Evolutionary conservation across 1,140 invertebrate species (phyloP), one percentile per base, ranked within the genome.

Genomic region (Philotrypesis tridentata): DNA sequence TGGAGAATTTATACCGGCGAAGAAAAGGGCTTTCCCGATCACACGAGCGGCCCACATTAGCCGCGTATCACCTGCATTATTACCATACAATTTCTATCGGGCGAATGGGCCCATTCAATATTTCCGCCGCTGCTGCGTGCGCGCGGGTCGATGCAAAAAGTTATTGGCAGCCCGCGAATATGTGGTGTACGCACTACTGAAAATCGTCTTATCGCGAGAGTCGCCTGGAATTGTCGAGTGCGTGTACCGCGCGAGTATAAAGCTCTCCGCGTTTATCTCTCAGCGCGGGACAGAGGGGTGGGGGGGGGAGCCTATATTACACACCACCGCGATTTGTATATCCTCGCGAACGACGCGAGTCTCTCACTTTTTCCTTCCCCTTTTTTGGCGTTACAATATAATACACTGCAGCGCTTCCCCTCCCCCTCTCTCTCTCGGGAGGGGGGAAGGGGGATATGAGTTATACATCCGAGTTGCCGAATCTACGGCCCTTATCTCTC

Each of bases 371-470:
- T 70, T 78, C 65, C 70, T 17, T 6, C 76, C 3, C 60, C 40
- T 25, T 29, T 8, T n/a, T 29, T 0, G 43, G 77, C 71, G 71
- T 76, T 61, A 61, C 71, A 61, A 61, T 67, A 43, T 27, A 31
- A 14, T n/a, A n/a, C 4, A 0, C 12, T 25, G n/a, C n/a, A n/a
- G n/a, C n/a, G n/a, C n/a, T n/a, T n/a, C n/a, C n/a, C n/a, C n/a
- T n/a, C n/a, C 14, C 37, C 63, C 12, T 14, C 4, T 12, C 17
- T 5, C 2, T 29, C 21, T 4, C n/a, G 71, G n/a, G n/a, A n/a
- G n/a, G n/a, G n/a, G n/a, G n/a, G n/a, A n/a, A 27, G 2, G 77
- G 5, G 67, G 29, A 29, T 37, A 79, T 79, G 67, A 79, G 78
- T 79, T 79, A 79, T 63, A n/a, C n/a, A n/a, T 70, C 31, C 55